Evolutionary conservation across 35 echinoderm and acorn worm genomes (phyloP).

Genomic region (Heliocidaris tuberculata): DNA sequence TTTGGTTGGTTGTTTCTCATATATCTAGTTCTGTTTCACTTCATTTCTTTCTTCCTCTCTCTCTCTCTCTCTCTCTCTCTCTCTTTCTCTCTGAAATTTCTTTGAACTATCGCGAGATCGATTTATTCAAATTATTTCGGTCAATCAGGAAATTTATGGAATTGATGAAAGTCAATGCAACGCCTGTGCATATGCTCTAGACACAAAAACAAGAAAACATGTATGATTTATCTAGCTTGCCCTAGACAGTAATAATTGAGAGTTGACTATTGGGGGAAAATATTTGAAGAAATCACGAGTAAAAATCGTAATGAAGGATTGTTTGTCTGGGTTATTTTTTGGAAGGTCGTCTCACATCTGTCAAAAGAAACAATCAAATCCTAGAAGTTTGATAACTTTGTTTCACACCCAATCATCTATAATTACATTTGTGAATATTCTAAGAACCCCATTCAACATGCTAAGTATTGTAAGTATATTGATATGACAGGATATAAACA

Average conservation of each 20-base stretch:
- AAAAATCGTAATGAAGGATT: neutral
- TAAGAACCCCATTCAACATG: too few relatives aligned
- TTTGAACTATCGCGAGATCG: neutral
- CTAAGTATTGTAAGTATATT: too few relatives aligned
- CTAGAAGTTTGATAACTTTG: neutral
- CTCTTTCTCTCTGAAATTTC: neutral
- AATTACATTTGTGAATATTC: too few relatives aligned
- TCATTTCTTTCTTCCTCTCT: neutral
- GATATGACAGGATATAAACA: too few relatives aligned
- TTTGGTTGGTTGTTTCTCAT: neutral
- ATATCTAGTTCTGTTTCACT: neutral
- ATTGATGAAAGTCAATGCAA: neutral
- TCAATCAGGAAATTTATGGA: neutral
- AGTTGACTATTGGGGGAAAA: neutral
- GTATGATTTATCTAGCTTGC: neutral
- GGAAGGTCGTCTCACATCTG: neutral
- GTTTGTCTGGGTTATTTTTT: neutral
- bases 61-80: neutral
- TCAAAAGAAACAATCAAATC: neutral
- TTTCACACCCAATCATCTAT: neutral
- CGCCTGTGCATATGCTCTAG: neutral
- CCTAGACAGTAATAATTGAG: neutral
- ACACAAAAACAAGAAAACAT: neutral
- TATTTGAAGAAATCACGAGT: neutral
- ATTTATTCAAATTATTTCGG: conserved; percentile 13